phyloP scores from a whole-genome alignment of 1,140 invertebrate genomes.

The Homalodisca vitripennis region DNA sequence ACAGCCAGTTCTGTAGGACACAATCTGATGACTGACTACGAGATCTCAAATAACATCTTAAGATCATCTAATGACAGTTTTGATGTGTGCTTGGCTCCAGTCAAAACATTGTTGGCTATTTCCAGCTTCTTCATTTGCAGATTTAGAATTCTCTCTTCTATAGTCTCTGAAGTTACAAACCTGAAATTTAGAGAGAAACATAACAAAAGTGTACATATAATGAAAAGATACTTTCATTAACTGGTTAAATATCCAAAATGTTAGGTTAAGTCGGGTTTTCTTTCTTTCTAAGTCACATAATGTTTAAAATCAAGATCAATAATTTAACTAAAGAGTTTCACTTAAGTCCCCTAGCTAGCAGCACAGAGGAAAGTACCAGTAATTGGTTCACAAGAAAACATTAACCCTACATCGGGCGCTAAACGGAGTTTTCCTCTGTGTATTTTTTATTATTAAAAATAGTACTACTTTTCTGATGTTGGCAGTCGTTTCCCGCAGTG shows the following conservation, averaged over 20 bases:
- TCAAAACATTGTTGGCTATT: conserved; percentile 75
- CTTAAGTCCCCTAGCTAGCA: background rate
- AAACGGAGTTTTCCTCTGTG: no score
- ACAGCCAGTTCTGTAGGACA: no score
- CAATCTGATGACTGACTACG: no score
- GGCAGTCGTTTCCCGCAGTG: no score
- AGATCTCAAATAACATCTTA: conserved; percentile 67
- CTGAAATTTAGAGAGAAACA: conserved; percentile 51
- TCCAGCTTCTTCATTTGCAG: conserved; percentile 78
- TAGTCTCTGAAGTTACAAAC: conserved; percentile 78
- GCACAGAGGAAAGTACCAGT: no score
- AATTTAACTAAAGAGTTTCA: background rate
- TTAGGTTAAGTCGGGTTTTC: background rate
- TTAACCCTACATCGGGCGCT: no score
- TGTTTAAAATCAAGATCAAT: background rate
- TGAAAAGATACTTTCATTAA: background rate
- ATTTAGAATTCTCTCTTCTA: conserved; percentile 78
- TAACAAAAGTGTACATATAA: no score
- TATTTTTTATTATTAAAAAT: no score
- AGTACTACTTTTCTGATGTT: no score
- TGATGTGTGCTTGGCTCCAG: conserved; percentile 56
- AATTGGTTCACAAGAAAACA: no score
- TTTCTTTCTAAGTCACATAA: background rate
- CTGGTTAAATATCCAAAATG: background rate
- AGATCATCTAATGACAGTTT: conserved; percentile 77